Conservation (phyloP, 2,797 vertebrate genomes). For the Passerculus sandwichensis region DNA sequence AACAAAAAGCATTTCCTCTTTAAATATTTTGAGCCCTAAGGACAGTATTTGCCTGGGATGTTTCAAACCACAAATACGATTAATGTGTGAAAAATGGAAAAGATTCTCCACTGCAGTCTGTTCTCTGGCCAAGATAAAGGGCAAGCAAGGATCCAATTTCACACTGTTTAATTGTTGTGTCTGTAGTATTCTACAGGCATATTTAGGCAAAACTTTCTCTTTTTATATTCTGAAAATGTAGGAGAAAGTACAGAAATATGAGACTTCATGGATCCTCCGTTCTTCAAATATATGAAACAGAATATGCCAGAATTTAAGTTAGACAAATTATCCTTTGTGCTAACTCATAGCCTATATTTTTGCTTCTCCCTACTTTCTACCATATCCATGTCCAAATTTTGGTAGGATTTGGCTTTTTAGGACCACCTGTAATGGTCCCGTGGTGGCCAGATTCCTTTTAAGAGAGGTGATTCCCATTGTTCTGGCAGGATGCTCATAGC, state of each 20-base stretch:
- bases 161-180: neutral
- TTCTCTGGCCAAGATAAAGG: neutral
- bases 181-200: neutral
- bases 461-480: neutral
- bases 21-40: neutral
- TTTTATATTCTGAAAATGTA: neutral
- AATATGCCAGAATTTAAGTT: neutral
- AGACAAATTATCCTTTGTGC: neutral
- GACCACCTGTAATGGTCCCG: neutral
- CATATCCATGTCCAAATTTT: neutral
- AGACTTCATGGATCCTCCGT: neutral
- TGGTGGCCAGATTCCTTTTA: neutral
- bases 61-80: neutral
- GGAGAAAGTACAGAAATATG: neutral
- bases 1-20: neutral
- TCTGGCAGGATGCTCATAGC: rapidly evolving
- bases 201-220: neutral
- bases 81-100: neutral
- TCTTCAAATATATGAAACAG: neutral
- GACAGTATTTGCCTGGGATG: neutral
- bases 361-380: neutral
- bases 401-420: neutral
- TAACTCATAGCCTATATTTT: neutral
- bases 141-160: neutral
- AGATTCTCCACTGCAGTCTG: neutral